Conservation (phyloP, 2,888 invertebrate species). For the Tachystola acroxantha region DNA sequence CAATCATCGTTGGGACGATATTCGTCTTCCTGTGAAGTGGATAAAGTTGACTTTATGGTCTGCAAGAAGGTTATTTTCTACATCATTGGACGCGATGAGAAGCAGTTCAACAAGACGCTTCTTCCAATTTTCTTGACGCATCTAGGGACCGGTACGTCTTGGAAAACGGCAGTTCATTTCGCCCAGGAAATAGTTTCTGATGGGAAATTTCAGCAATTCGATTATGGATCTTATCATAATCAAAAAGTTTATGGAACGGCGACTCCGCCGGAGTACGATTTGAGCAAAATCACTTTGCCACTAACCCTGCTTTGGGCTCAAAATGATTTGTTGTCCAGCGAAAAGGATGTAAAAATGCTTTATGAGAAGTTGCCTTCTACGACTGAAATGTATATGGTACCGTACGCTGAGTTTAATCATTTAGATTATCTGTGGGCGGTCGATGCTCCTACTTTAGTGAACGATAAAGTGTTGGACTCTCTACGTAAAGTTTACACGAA, state of each 20-base stretch:
- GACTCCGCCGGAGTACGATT: conserved; percentile 80
- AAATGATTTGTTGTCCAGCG: conserved; percentile 85
- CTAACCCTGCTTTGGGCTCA: conserved; percentile 81
- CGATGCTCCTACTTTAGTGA: conserved; percentile 78
- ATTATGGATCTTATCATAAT: conserved; percentile 81
- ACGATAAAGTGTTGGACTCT: conserved; percentile 63
- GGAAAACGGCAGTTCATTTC: conserved; percentile 84
- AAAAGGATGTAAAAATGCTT: conserved; percentile 77
- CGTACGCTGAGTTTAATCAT: conserved; percentile 82
- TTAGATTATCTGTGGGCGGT: conserved; percentile 84
- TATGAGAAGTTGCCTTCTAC: conserved; percentile 60
- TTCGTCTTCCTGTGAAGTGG: conserved; percentile 74
- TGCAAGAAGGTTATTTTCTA: conserved; percentile 86
- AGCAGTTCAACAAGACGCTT: conserved; percentile 82
- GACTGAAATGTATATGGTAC: conserved; percentile 75
- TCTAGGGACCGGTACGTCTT: conserved; percentile 86
- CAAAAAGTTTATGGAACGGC: conserved; percentile 71
- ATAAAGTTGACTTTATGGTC: conserved; percentile 70
- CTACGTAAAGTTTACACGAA: conserved; percentile 21
- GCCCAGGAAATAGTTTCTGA: conserved; percentile 74
- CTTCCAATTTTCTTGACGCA: conserved; percentile 84
- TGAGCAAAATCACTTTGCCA: conserved; percentile 78
- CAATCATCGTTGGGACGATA: conserved; percentile 76
- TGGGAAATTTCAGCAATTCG: conserved; percentile 81
- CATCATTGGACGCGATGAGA: conserved; percentile 83